A percentile compares a stretch with the other conserved stretches of the same genome.
phyloP scores from a whole-genome alignment of 2,113 vertebrate genomes.

The Epinephelus moara region DNA sequence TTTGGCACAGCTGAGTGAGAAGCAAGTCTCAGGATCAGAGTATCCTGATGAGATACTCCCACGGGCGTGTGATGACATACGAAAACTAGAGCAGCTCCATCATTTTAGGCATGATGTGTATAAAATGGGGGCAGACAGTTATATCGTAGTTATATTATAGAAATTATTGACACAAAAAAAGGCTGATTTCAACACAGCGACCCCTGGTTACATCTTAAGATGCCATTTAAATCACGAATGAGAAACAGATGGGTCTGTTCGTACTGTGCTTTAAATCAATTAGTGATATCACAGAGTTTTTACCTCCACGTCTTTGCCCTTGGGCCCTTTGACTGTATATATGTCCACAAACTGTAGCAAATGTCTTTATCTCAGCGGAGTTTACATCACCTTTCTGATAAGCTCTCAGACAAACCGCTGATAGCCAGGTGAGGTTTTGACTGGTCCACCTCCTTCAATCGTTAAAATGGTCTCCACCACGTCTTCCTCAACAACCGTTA shows the following conservation, averaged over 20 bases:
- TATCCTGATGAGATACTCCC: background rate
- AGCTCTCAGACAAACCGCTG: conserved; percentile 39
- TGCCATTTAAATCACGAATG: background rate
- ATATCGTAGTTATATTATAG: background rate
- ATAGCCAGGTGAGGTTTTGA: conserved; percentile 46
- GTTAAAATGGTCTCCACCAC: conserved; percentile 23
- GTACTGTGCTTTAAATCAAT: background rate
- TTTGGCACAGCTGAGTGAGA: background rate
- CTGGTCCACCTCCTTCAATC: conserved; percentile 19
- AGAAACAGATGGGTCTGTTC: background rate
- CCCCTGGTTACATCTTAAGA: background rate
- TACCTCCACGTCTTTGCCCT: conserved; percentile 31
- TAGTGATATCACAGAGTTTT: background rate
- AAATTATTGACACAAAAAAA: background rate
- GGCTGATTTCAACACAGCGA: background rate
- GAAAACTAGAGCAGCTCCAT: background rate
- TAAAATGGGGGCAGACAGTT: background rate
- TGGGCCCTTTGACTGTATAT: conserved; percentile 38
- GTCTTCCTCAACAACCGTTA: conserved; percentile 66
- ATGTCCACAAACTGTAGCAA: conserved; percentile 22
- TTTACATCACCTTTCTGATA: conserved; percentile 40
- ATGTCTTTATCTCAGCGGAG: conserved; percentile 33
- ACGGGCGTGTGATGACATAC: background rate
- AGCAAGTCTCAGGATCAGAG: background rate
- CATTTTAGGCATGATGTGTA: background rate